Conservation (phyloP, 2,888 invertebrate genomes). For the Adelphocoris suturalis region DNA sequence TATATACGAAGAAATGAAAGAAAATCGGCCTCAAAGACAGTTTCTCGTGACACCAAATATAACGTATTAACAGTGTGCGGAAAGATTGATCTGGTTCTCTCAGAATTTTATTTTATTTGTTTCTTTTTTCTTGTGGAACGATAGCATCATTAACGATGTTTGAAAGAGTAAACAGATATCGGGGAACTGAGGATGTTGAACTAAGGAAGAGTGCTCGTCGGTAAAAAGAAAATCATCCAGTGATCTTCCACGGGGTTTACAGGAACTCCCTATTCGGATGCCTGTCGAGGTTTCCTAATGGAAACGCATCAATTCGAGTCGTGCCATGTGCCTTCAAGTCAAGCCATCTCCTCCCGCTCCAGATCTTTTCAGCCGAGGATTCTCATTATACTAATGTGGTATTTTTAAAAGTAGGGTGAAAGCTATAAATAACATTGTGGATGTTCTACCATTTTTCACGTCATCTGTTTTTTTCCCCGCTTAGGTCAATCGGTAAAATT, state of each 20-base stretch:
- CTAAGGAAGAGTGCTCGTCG: no score
- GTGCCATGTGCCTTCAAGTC: not conserved
- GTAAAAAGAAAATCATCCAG: not conserved
- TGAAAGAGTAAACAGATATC: no score
- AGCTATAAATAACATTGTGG: not conserved
- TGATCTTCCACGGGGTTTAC: not conserved
- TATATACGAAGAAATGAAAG: no score
- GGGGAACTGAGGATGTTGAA: no score
- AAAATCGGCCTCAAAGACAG: no score
- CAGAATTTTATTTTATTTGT: no score
- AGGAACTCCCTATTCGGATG: not conserved
- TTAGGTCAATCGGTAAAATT: no score
- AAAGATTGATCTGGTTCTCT: no score
- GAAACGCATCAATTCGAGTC: conserved; percentile 33
- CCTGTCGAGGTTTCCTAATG: not conserved
- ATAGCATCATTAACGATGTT: no score
- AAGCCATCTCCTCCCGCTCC: not conserved
- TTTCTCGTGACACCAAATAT: no score
- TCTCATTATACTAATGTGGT: not conserved
- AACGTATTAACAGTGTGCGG: no score
- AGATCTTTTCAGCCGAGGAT: not conserved
- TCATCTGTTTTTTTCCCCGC: not conserved
- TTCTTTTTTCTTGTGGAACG: no score
- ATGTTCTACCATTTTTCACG: not conserved
- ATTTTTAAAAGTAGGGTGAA: not conserved